Evolutionary conservation across 1,140 invertebrate species (phyloP).

Genomic region (Drosophila truncata): DNA sequence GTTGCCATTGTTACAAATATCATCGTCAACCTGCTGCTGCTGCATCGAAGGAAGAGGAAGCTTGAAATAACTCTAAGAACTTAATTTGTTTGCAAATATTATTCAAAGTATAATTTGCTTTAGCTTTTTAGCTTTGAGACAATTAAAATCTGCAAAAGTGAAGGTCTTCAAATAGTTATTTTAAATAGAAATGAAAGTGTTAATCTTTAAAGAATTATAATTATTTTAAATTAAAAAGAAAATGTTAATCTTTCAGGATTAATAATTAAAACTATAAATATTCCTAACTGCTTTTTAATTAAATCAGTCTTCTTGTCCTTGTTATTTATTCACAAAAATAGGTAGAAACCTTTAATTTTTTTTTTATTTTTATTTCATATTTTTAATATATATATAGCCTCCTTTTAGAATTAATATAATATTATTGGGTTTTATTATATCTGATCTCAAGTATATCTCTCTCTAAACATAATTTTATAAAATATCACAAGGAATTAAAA

Average conservation of each 20-base stretch:
- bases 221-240: no score
- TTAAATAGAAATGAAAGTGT: not conserved
- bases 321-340: not conserved
- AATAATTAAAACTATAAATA: not conserved
- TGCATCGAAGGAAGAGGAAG: constrained; percentile 8
- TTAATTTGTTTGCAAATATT: constrained; percentile 30
- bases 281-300: not conserved
- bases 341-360: not conserved
- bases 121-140: not conserved
- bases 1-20: constrained; percentile 13
- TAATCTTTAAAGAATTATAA: not conserved
- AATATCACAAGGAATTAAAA: no score
- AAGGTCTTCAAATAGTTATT: not conserved
- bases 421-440: not conserved
- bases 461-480: not conserved
- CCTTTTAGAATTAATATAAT: no score
- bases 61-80: constrained; percentile 23
- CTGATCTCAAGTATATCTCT: not conserved
- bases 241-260: no score
- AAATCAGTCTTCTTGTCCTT: not conserved
- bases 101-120: not conserved
- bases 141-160: not conserved
- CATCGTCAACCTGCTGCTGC: constrained; percentile 16
- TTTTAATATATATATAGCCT: no score
- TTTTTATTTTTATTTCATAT: not conserved